phyloP scores from a whole-genome alignment of 1,140 invertebrate species.

The Aphelenchoides fujianensis region DNA sequence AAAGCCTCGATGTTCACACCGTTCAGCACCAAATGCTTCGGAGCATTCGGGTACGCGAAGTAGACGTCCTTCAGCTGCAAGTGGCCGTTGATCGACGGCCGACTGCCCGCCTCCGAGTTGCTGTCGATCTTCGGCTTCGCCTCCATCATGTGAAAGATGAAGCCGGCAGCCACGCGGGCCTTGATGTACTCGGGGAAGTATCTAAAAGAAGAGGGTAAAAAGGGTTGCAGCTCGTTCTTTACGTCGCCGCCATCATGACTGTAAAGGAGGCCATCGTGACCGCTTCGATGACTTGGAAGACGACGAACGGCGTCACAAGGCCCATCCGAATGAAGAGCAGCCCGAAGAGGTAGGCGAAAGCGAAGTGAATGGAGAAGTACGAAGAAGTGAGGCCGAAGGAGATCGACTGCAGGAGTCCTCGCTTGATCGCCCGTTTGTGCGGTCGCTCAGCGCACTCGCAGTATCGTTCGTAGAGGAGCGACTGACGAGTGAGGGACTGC shows the following conservation, averaged over 20 bases:
- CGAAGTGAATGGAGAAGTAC: slow-evolving; percentile 55
- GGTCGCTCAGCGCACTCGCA: slow-evolving; percentile 35
- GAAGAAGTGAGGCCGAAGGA: slow-evolving; percentile 39
- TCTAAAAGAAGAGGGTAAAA: slow-evolving; percentile 39
- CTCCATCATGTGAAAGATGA: slow-evolving; percentile 62
- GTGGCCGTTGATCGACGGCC: slow-evolving; percentile 43
- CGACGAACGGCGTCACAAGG: slow-evolving; percentile 48
- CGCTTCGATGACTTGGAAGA: slow-evolving; percentile 61
- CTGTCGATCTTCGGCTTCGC: slow-evolving; percentile 62
- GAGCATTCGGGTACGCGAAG: slow-evolving; percentile 65
- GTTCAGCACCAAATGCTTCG: slow-evolving; percentile 69
- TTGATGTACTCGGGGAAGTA: slow-evolving; percentile 65
- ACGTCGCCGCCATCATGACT: slow-evolving; percentile 63
- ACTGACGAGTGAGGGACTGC: slow-evolving; percentile 48
- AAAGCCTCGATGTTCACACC: slow-evolving; percentile 75
- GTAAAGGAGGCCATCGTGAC: slow-evolving; percentile 57
- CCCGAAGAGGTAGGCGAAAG: slow-evolving; percentile 53
- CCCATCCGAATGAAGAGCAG: slow-evolving; percentile 36
- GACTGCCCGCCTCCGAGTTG: slow-evolving; percentile 50
- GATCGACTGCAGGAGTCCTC: slow-evolving; percentile 51
- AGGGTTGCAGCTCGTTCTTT: neutral
- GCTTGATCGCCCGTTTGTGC: slow-evolving; percentile 40
- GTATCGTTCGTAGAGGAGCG: slow-evolving; percentile 37
- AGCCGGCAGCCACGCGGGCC: slow-evolving; percentile 62
- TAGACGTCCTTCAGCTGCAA: slow-evolving; percentile 63